These are phyloP conservation scores for Conops quadrifasciatus DNA, from an alignment of 2,888 invertebrate species.

Conservation along the genomic window DNA sequence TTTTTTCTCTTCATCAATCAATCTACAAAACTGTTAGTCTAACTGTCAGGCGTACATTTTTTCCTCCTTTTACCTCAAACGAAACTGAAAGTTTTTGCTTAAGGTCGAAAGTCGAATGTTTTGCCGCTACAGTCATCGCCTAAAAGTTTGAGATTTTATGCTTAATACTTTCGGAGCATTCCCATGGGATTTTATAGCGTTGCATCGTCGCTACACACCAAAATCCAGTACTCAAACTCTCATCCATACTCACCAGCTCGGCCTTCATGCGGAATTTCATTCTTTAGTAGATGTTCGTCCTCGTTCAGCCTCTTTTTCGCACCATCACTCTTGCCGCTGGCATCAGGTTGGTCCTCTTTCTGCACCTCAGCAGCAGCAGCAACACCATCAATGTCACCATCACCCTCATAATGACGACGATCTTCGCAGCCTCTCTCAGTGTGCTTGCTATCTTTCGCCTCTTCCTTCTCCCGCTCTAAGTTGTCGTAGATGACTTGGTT, in stretches of 20 bases:
- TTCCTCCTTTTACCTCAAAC: background rate
- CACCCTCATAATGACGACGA: background rate
- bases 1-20: no score
- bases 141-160: no score
- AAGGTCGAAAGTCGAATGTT: no score
- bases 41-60: background rate
- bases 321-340: conserved; percentile 45
- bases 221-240: background rate
- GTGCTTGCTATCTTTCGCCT: conserved; percentile 38
- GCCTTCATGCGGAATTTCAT: conserved; percentile 51
- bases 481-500: conserved; percentile 72
- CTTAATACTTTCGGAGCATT: background rate
- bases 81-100: no score
- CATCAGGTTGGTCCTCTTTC: background rate
- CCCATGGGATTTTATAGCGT: background rate
- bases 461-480: no score
- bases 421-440: background rate
- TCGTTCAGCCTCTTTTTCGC: conserved; percentile 24
- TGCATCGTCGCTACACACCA: background rate
- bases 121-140: no score
- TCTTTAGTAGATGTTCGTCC: conserved; percentile 51
- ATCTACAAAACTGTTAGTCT: background rate
- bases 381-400: conserved; percentile 4
- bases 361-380: conserved; percentile 6
- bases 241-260: conserved; percentile 50